Evolutionary conservation across 2,888 invertebrate species (phyloP).

Genomic region (Apodemia hepburni): DNA sequence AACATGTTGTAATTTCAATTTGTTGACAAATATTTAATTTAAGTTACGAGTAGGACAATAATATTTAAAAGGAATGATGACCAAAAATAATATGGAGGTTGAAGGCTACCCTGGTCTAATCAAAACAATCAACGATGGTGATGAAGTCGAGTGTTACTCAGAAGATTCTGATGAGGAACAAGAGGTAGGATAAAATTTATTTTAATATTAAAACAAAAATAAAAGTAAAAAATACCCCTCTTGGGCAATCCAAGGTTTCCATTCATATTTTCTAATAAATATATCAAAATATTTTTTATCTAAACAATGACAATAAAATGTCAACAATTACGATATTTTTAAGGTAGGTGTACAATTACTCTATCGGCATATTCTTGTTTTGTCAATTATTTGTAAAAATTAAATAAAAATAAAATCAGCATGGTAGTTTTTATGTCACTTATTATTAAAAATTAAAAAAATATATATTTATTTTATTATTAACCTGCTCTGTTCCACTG

Average conservation of each 20-base stretch:
- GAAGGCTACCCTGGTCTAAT: constrained; percentile 82
- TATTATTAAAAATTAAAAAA: too few relatives aligned
- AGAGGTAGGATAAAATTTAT: constrained; percentile 75
- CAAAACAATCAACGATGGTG: constrained; percentile 91
- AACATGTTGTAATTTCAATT: not conserved
- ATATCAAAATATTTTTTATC: not conserved
- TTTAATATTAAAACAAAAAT: not conserved
- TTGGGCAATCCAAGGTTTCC: not conserved
- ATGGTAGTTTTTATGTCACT: too few relatives aligned
- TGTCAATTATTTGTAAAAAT: not conserved
- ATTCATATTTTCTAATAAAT: not conserved
- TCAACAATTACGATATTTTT: not conserved
- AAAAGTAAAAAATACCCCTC: constrained; percentile 6
- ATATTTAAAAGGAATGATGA: not conserved
- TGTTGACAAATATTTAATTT: not conserved
- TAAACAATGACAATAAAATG: not conserved
- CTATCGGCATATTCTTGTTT: not conserved
- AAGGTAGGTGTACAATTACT: not conserved
- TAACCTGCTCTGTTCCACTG: too few relatives aligned
- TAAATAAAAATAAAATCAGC: too few relatives aligned
- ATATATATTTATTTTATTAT: too few relatives aligned
- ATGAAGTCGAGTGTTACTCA: constrained; percentile 89
- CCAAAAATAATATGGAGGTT: constrained; percentile 37
- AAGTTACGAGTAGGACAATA: too few relatives aligned
- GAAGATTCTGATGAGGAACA: constrained; percentile 90